Percentiles rank a stretch among this genome's conserved stretches.
These are phyloP conservation scores for Myiagra hebetior DNA, from an alignment of 2,113 vertebrate genomes.

Conservation along the genomic window DNA sequence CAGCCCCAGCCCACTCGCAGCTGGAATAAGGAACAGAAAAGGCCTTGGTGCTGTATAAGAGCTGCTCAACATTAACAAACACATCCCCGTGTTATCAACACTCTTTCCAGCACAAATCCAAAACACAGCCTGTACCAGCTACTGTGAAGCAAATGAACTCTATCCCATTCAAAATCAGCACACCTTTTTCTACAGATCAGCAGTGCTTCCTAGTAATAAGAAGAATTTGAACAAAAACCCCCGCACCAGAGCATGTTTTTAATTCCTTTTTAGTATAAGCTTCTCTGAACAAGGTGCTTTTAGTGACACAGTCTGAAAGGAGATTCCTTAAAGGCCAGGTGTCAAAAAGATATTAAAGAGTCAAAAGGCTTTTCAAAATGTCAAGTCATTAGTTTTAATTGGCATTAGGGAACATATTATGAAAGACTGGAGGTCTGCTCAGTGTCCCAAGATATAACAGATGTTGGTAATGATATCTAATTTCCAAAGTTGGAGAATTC, in stretches of 20 bases:
- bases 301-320: not conserved
- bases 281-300: not conserved
- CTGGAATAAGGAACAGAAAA: not conserved
- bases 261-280: not conserved
- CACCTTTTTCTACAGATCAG: not conserved
- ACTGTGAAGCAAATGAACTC: not conserved
- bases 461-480: not conserved
- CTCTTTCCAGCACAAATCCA: not conserved
- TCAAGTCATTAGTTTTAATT: conserved; percentile 2
- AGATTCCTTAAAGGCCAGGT: not conserved
- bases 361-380: conserved; percentile 8
- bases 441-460: not conserved
- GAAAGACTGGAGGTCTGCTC: not conserved
- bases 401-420: not conserved
- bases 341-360: not conserved
- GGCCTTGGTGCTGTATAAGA: not conserved
- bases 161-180: not conserved
- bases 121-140: not conserved
- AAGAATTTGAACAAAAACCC: not conserved
- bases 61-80: not conserved
- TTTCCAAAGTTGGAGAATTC: not conserved
- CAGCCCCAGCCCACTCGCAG: rapidly evolving
- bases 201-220: not conserved
- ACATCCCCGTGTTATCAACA: too few species aligned
- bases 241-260: not conserved